A percentile compares a stretch with the other conserved stretches of the same genome.
These are phyloP conservation scores for Scelioninae gen. 1 DNA, from an alignment of 2,888 invertebrate species.

Conservation along the genomic window DNA sequence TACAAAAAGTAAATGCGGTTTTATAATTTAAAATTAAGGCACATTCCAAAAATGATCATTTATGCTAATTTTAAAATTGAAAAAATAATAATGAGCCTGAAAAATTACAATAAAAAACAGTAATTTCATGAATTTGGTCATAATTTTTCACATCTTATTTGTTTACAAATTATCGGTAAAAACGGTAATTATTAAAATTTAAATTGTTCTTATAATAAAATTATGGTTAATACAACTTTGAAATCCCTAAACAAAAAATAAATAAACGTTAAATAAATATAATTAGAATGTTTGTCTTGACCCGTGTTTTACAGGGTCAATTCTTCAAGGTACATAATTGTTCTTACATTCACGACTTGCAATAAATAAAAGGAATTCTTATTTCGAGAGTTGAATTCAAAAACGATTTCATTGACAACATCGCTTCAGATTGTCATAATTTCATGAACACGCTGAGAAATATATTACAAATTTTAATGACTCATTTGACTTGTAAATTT, in stretches of 20 bases:
- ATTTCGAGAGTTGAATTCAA: slow-evolving; percentile 34
- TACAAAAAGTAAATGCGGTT: neutral
- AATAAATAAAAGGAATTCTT: slow-evolving; percentile 7
- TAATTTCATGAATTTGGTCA: too few species aligned
- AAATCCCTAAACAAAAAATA: too few species aligned
- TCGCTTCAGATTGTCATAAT: slow-evolving; percentile 29
- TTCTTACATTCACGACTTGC: neutral
- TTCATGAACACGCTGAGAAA: slow-evolving; percentile 32
- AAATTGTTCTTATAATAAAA: too few species aligned
- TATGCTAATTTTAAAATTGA: too few species aligned
- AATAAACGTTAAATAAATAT: too few species aligned
- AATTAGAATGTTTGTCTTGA: neutral
- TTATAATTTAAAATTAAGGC: neutral
- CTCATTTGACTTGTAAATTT: slow-evolving; percentile 52
- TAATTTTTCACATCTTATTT: too few species aligned
- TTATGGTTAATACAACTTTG: too few species aligned
- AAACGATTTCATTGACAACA: slow-evolving; percentile 27
- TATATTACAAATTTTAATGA: slow-evolving; percentile 43
- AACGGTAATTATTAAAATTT: too few species aligned
- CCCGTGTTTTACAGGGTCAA: neutral
- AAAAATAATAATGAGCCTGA: too few species aligned
- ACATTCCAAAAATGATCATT: too few species aligned
- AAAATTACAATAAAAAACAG: too few species aligned
- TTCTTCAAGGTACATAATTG: neutral
- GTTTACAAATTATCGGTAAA: too few species aligned